Base-by-base conservation (phyloP, 2,797 vertebrate species). In the Ficedula albicollis region DNA sequence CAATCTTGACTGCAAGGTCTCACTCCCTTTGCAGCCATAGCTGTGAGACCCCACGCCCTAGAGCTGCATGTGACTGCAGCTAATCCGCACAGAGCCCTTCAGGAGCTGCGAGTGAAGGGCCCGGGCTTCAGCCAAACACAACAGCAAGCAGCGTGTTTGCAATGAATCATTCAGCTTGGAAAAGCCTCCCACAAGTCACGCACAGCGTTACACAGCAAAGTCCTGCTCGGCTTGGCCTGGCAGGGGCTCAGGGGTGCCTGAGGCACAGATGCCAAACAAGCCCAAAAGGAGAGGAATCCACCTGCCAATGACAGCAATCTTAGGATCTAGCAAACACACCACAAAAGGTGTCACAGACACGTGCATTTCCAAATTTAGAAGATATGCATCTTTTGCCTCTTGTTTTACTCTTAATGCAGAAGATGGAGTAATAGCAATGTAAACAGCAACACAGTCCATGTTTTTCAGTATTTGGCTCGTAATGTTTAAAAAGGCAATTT, bases 291-390 rank as follows among this genome's bases (percentile, higher is more conserved):
- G 23, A 66, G 23, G 41, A 75, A 64, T 25, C 49, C 54, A 60
- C 54, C 62, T 83, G 80, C 22, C 73, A 60, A 1, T 55, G 63
- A 46, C 3, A 0, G 5, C 0, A 0, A 17, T 49, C 23, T 26
- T 0, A 48, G 73, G 39, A 60, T 67, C 60, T 60, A 85, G 52
- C 56, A 41, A 84, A 32, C 11, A 32, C 52, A 10, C 29, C 34
- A 11, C 8, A 32, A 83, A 81, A 83, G 41, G 6, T 2, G 3
- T 19, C 26, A 15, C 25, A 75, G 62, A 68, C 8, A 29, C 9
- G 64, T 3, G 21, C 43, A 41, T 32, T 81, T 75, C 58, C 76
- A 75, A 58, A 82, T 56, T 39, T 67, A 29, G 56, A 79, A 58
- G 64, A 36, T 8, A 32, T 14, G 4, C 5, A 19, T 34, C 58